Evolutionary conservation across 1,140 invertebrate genomes (phyloP), one percentile per base, ranked within the genome.

Genomic region (Archivesica marissinica): DNA sequence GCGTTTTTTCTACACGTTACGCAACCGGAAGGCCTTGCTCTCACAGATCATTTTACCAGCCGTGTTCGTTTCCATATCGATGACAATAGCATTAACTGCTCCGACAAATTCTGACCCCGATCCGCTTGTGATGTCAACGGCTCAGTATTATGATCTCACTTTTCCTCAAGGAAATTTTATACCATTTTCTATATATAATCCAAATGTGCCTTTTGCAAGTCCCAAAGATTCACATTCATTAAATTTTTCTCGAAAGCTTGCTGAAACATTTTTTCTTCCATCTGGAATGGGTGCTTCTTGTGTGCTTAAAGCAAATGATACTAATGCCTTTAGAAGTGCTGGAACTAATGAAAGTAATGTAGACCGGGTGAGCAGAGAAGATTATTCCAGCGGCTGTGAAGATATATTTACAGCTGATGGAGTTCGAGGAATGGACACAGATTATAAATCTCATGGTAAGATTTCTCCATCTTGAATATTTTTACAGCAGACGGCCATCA

Each of bases 11-110:
- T 76, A 66, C 35, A 68, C 30, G 1, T 39, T 70, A 2, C 41
- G 82, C 13, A 85, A 85, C 61, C 4, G 56, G 20, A 85, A 85
- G 38, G 82, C 61, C 0, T 20, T 85, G 1, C 61, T 85, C 11
- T 85, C 82, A 33, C 82, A 85, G 72, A 77, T 85, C 4, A 52
- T 85, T 20, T 38, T 85, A 28, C 82, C 82, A 6, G 61, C 82
- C 4, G 35, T 85, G 38, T 85, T 85, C 54, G 74, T 85, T 20
- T 77, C 82, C 17, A 85, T 85, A 23, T 68, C 82, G 39, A 85
- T 85, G 82, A 85, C 82, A 4, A 78, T 85, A 68, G 82, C 82
- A 17, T 39, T 85, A 50, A 56, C 82, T 11, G 82, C 82, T 13
- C 82, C 82, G 0, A 52, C 41, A 52, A 72, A 50, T 30, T 30